These are phyloP conservation scores for Bombus haemorrhoidalis DNA, from an alignment of 1,140 invertebrate genomes.

Conservation along the genomic window DNA sequence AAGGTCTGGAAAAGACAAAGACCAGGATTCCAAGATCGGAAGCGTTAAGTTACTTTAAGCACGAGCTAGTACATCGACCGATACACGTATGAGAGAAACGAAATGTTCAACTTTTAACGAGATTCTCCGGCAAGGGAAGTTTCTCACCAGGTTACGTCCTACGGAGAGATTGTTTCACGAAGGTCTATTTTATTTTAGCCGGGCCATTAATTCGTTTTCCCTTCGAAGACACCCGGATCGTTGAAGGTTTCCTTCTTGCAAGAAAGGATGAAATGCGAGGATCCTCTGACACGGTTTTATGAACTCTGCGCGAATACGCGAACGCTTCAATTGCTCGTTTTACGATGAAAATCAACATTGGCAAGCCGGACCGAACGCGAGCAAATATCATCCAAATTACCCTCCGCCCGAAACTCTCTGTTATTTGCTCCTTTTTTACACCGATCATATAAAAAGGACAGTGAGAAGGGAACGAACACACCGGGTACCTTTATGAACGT, in stretches of 20 bases:
- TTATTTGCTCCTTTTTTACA: slow-evolving; percentile 25
- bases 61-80: too few relatives aligned
- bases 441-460: slow-evolving; percentile 38
- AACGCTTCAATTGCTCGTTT: slow-evolving; percentile 62
- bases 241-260: not conserved
- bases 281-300: slow-evolving; percentile 31
- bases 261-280: too few relatives aligned
- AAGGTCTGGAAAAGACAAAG: not conserved
- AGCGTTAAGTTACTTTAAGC: not conserved
- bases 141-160: not conserved
- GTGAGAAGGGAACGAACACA: not conserved
- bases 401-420: slow-evolving; percentile 11
- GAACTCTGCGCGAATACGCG: slow-evolving; percentile 22
- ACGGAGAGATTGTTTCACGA: not conserved
- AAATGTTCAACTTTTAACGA: slow-evolving; percentile 2
- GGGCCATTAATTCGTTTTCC: not conserved
- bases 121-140: not conserved
- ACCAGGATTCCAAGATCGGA: not conserved
- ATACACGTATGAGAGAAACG: not conserved
- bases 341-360: slow-evolving; percentile 71
- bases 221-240: not conserved
- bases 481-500: not conserved
- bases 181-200: not conserved
- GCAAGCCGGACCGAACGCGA: slow-evolving; percentile 36
- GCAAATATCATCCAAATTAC: slow-evolving; percentile 57